These are phyloP conservation scores for Cheilinus undulatus DNA, from an alignment of 2,113 vertebrate species.

Conservation along the genomic window DNA sequence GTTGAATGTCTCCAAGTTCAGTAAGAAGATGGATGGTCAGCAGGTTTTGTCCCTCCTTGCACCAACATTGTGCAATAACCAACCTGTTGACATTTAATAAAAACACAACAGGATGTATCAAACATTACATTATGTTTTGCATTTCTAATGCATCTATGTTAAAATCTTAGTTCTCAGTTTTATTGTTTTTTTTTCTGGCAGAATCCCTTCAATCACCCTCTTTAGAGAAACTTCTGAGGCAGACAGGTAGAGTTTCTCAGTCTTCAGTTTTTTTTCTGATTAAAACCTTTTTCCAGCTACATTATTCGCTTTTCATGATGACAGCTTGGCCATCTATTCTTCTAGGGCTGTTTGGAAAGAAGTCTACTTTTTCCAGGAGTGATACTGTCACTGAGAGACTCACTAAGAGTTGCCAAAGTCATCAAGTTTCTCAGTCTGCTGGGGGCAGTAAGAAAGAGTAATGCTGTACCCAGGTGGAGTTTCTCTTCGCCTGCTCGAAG, in stretches of 20 bases:
- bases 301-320: conserved; percentile 22
- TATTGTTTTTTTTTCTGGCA: too few relatives aligned
- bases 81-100: too few relatives aligned
- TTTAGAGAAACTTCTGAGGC: background rate
- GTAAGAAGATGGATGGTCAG: too few relatives aligned
- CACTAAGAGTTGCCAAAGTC: conserved; percentile 28
- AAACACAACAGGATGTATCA: too few relatives aligned
- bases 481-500: conserved; percentile 1
- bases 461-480: conserved; percentile 34
- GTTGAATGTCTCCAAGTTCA: too few relatives aligned
- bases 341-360: background rate
- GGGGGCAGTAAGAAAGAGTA: conserved; percentile 46
- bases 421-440: conserved; percentile 40
- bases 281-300: background rate
- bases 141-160: too few relatives aligned
- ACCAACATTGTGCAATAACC: too few relatives aligned
- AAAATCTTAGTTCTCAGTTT: too few relatives aligned
- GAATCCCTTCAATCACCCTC: background rate
- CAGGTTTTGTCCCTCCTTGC: too few relatives aligned
- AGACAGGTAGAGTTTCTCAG: background rate
- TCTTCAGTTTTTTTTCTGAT: background rate
- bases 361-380: background rate
- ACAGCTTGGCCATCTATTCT: background rate
- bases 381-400: conserved; percentile 19
- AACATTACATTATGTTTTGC: too few relatives aligned